phyloP scores from a whole-genome alignment of 2,797 vertebrate species.

The Urocyon cinereoargenteus region DNA sequence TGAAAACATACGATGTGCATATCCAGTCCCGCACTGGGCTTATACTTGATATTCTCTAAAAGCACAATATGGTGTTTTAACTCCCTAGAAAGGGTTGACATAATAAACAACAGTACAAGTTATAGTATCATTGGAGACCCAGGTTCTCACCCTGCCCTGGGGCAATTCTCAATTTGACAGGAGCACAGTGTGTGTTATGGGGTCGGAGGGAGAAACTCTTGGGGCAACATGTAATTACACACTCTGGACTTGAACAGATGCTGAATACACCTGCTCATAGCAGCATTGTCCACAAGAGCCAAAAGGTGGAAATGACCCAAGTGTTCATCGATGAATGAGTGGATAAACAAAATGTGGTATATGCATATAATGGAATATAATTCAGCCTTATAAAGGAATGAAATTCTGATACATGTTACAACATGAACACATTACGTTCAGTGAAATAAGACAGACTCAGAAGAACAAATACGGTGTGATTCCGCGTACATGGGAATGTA shows the following conservation, averaged over 20 bases:
- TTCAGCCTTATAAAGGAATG: neutral
- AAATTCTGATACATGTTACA: neutral
- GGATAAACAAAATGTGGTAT: neutral
- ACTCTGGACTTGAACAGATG: neutral
- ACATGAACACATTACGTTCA: neutral
- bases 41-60: constrained; percentile 5
- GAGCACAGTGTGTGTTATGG: too few relatives aligned
- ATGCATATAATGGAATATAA: neutral
- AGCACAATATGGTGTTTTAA: neutral
- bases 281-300: neutral
- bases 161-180: neutral
- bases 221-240: neutral
- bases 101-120: neutral
- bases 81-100: neutral
- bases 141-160: neutral
- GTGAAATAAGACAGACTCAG: neutral
- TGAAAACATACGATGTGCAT: constrained; percentile 82
- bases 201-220: neutral
- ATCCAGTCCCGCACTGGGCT: neutral
- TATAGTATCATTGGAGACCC: neutral
- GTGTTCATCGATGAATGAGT: too few relatives aligned
- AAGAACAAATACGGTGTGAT: neutral
- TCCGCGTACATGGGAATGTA: neutral
- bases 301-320: neutral
- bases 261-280: too few relatives aligned